These are phyloP conservation scores for Luperina testacea DNA, from an alignment of 2,888 invertebrate species.

Conservation along the genomic window DNA sequence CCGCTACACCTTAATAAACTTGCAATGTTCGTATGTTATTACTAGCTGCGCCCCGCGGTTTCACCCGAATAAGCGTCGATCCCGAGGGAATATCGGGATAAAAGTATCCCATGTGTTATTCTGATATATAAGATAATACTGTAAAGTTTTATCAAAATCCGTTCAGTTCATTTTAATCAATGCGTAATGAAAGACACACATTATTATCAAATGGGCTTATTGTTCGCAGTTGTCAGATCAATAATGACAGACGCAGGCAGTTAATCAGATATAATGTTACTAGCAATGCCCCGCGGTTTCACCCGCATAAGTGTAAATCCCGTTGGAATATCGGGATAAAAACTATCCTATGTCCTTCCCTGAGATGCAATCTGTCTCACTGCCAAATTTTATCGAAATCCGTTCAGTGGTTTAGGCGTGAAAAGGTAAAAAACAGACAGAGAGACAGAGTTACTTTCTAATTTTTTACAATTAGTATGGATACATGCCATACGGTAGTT, in stretches of 20 bases:
- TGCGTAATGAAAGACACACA: background rate
- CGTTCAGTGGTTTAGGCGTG: too few species aligned
- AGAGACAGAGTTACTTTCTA: too few species aligned
- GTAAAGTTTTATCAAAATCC: background rate
- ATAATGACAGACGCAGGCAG: background rate
- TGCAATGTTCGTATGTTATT: background rate
- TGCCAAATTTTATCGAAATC: too few species aligned
- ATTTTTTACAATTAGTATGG: too few species aligned
- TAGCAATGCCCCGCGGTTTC: too few species aligned
- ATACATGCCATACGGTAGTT: conserved; percentile 40
- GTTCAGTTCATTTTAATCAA: background rate
- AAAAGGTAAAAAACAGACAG: too few species aligned
- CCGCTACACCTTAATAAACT: too few species aligned
- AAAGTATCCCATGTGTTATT: background rate
- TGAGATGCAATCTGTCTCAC: too few species aligned
- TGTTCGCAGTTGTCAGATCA: background rate
- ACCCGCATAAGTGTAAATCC: too few species aligned
- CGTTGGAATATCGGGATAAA: too few species aligned
- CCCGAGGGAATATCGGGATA: background rate
- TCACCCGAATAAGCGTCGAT: background rate
- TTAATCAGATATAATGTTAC: conserved; percentile 11
- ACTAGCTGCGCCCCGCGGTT: too few species aligned
- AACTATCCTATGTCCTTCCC: too few species aligned
- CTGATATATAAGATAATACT: background rate
- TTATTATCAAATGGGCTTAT: background rate